These are phyloP conservation scores for Luperina testacea DNA, from an alignment of 2,888 invertebrate species.

Conservation along the genomic window DNA sequence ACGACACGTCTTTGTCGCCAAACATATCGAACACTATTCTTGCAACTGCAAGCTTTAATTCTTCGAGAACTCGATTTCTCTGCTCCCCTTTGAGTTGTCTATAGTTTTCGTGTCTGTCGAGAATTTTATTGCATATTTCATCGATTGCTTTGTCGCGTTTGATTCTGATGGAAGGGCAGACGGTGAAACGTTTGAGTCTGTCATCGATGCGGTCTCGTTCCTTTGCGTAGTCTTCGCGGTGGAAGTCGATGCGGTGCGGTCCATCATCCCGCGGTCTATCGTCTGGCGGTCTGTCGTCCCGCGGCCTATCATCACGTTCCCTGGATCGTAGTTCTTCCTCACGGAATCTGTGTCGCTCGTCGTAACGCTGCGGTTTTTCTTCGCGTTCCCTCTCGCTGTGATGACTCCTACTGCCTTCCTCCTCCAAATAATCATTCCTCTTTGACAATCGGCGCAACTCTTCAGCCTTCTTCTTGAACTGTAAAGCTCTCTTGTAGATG, in stretches of 20 bases:
- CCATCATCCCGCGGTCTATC: slow-evolving; percentile 23
- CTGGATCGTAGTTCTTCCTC: slow-evolving; percentile 52
- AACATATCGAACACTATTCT: slow-evolving; percentile 79
- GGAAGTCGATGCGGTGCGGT: slow-evolving; percentile 34
- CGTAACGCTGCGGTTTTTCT: slow-evolving; percentile 46
- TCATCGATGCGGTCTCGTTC: slow-evolving; percentile 30
- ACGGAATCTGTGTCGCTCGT: slow-evolving; percentile 53
- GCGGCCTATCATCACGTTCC: slow-evolving; percentile 40
- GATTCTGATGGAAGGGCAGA: slow-evolving; percentile 55
- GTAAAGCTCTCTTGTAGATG: slow-evolving; percentile 80
- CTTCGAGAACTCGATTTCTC: slow-evolving; percentile 72
- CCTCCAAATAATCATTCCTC: slow-evolving; percentile 59
- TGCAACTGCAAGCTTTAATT: slow-evolving; percentile 71
- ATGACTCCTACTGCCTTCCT: slow-evolving; percentile 55
- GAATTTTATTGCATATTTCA: slow-evolving; percentile 76
- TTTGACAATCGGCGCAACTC: slow-evolving; percentile 72
- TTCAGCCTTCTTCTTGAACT: slow-evolving; percentile 80
- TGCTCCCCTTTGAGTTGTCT: slow-evolving; percentile 68
- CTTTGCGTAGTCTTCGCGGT: slow-evolving; percentile 35
- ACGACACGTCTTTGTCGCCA: slow-evolving; percentile 79
- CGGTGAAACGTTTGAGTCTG: slow-evolving; percentile 20
- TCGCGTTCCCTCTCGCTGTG: slow-evolving; percentile 60
- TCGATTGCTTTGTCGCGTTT: slow-evolving; percentile 81
- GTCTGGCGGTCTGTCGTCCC: slow-evolving; percentile 15
- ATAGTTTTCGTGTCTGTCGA: slow-evolving; percentile 72